Percentiles rank a stretch among this genome's conserved stretches.
Evolutionary conservation across 35 echinoderm and acorn worm species (phyloP).

Genomic region (Ophioderma brevispina): DNA sequence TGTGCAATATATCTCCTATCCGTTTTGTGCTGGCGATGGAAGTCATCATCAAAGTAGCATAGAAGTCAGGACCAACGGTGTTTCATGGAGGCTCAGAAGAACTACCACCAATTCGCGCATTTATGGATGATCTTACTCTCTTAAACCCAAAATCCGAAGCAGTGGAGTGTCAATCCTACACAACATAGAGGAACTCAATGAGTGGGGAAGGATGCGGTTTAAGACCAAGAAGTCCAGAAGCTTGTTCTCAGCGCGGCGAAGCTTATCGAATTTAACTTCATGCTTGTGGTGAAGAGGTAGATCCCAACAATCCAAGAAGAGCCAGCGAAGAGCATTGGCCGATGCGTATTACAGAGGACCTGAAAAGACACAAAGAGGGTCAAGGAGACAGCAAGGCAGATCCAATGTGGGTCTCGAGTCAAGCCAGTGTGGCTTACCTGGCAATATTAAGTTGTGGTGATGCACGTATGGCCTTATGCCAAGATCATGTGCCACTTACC

Average conservation of each 20-base stretch:
- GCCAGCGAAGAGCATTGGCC: neutral
- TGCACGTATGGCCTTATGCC: too few species aligned
- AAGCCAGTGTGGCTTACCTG: too few species aligned
- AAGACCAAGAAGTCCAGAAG: neutral
- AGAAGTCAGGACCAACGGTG: too few species aligned
- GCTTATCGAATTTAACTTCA: neutral
- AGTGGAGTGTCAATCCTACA: neutral
- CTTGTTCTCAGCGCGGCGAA: neutral
- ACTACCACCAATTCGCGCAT: neutral
- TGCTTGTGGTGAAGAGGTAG: neutral
- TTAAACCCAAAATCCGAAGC: neutral
- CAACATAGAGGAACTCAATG: neutral
- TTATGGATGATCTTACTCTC: neutral
- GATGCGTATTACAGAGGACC: too few species aligned
- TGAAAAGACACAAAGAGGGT: too few species aligned
- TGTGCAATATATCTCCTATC: neutral
- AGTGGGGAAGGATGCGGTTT: neutral
- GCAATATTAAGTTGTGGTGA: too few species aligned
- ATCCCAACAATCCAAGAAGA: neutral
- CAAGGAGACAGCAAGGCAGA: too few species aligned
- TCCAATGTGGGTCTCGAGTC: too few species aligned
- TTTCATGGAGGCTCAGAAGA: neutral
- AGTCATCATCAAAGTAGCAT: neutral
- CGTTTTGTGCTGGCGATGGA: neutral
- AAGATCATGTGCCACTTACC: too few species aligned